phyloP scores from a whole-genome alignment of 2,113 vertebrate species.

The Neotragus moschatus region DNA sequence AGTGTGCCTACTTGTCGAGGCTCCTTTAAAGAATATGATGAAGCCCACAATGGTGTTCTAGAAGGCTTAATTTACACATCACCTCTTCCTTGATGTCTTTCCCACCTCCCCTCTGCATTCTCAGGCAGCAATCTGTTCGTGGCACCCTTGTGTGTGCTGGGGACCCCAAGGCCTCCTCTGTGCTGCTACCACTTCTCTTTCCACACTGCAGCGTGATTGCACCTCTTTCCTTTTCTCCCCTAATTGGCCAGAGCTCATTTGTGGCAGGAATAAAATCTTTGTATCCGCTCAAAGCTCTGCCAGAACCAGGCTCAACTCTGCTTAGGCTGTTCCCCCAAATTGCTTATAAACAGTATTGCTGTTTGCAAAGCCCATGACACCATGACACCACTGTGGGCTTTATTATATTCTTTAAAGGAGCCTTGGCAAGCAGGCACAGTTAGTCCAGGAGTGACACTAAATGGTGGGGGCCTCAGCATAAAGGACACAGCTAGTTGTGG shows the following conservation, averaged over 20 bases:
- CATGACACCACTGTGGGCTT: not conserved
- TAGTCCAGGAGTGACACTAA: not conserved
- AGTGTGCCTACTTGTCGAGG: no score
- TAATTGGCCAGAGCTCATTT: conserved; percentile 5
- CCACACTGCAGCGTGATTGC: not conserved
- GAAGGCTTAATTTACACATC: not conserved
- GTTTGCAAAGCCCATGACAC: not conserved
- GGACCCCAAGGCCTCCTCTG: not conserved
- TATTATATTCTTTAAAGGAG: not conserved
- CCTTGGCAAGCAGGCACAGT: not conserved
- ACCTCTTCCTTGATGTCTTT: not conserved
- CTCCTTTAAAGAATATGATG: no score
- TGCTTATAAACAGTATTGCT: not conserved
- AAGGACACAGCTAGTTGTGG: not conserved
- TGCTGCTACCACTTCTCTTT: not conserved
- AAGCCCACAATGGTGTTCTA: no score
- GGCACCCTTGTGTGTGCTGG: no score
- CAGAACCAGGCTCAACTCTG: not conserved
- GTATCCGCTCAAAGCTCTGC: not conserved
- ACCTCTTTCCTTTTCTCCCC: not conserved
- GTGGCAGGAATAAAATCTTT: conserved; percentile 12
- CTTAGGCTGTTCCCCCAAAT: not conserved
- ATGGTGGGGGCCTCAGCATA: rapidly evolving
- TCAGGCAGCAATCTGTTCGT: not conserved
- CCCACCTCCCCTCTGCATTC: not conserved